These are phyloP conservation scores for Eupithecia pulchellata DNA, from an alignment of 2,888 invertebrate species.

Conservation along the genomic window DNA sequence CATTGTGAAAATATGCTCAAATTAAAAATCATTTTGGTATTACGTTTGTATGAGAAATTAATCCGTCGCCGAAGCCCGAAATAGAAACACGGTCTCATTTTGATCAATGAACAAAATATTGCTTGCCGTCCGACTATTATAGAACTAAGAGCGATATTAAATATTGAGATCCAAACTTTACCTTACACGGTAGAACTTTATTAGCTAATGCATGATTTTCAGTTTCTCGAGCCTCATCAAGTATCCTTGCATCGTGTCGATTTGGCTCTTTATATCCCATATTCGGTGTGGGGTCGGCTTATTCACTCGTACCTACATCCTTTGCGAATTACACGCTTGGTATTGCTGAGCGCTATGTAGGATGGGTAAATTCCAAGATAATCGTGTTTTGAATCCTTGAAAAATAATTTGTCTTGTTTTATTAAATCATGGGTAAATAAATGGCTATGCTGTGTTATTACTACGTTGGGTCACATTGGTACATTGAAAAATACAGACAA, in stretches of 20 bases:
- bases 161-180: no score
- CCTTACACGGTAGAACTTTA: not conserved
- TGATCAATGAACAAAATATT: not conserved
- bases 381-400: not conserved
- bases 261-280: constrained; percentile 62
- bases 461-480: no score
- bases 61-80: no score
- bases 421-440: no score
- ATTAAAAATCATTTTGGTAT: no score
- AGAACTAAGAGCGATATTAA: no score
- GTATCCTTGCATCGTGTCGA: constrained; percentile 4
- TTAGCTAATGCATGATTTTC: not conserved
- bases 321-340: constrained; percentile 19
- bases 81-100: not conserved
- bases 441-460: no score
- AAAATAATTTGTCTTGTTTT: no score
- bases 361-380: constrained; percentile 13
- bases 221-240: constrained; percentile 7
- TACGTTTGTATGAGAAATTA: no score
- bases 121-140: no score
- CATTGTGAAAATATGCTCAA: no score
- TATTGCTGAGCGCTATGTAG: constrained; percentile 11
- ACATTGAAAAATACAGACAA: no score
- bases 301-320: constrained; percentile 32
- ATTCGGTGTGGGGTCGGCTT: constrained; percentile 61